Base-by-base conservation (phyloP, 2,888 invertebrate species). In the Ametastegia equiseti region DNA sequence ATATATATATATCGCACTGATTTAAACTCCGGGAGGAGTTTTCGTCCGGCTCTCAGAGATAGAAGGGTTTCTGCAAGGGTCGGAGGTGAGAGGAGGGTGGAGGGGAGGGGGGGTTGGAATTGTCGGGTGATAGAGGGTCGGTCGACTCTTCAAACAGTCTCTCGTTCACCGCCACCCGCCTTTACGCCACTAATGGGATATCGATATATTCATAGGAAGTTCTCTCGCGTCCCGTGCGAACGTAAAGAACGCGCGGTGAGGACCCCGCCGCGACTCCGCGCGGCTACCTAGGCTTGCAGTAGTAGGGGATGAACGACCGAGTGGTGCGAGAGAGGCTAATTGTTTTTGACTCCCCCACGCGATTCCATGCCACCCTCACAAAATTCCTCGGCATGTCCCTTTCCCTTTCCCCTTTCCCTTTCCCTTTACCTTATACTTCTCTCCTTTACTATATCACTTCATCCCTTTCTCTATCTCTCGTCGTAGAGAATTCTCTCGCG, bases 201-300 rank as follows among this genome's bases (percentile, higher is more conserved):
- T 89, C 89, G 89, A 89, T 89, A 88, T 89, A 89, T 89, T 89
- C 89, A 89, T 87, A 86, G 87, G 86, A 85, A 84, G 85, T 88
- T 83, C 85, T 86, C 85, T 85, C 86, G 86, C 60, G 86, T 86
- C 83, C 82, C 84, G 81, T n/a, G n/a, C n/a, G n/a, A n/a, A n/a
- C n/a, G n/a, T 80, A 81, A 73, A 54, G 75, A 75, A 54, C 54
- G 42, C 78, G 60, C 9, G 27, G n/a, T 36, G 19, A 54, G 78
- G 13, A n/a, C n/a, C n/a, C n/a, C n/a, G n/a, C n/a, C n/a, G n/a
- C n/a, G n/a, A n/a, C n/a, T n/a, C n/a, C 39, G 27, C 71, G 71
- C 11, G 45, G n/a, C 7, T n/a, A n/a, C n/a, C n/a, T n/a, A n/a
- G n/a, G n/a, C n/a, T n/a, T n/a, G n/a, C n/a, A n/a, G n/a, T n/a